Evolutionary conservation across 2,797 vertebrate species (phyloP).

Genomic region (Gallinago stenura): DNA sequence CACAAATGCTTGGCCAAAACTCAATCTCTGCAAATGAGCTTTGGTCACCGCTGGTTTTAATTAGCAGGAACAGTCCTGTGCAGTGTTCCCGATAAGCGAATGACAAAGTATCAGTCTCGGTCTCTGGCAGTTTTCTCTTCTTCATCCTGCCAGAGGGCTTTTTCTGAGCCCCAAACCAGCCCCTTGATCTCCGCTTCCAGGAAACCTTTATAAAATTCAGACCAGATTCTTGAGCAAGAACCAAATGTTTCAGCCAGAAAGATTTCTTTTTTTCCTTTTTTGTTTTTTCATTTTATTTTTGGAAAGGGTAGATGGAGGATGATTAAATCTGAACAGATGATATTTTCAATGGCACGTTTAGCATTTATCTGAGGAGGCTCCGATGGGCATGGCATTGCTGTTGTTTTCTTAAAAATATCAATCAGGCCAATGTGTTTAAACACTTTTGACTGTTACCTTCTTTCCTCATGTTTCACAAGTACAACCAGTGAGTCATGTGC

Average conservation of each 20-base stretch:
- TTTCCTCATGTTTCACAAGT: conserved; percentile 42
- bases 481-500: conserved; percentile 15
- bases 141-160: conserved; percentile 60
- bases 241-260: conserved; percentile 66
- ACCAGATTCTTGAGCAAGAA: conserved; percentile 71
- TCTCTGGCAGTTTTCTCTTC: conserved; percentile 65
- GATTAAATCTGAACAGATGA: conserved; percentile 51
- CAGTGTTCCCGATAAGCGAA: conserved; percentile 63
- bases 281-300: conserved; percentile 20
- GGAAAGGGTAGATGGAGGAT: conserved; percentile 21
- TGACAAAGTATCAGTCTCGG: conserved; percentile 65
- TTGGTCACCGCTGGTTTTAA: conserved; percentile 75
- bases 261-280: background rate
- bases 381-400: background rate
- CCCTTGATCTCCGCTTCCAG: conserved; percentile 71
- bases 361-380: conserved; percentile 5
- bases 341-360: conserved; percentile 47
- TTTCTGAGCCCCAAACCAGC: conserved; percentile 56
- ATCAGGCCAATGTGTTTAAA: background rate
- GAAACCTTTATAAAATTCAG: conserved; percentile 72
- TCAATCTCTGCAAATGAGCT: conserved; percentile 60
- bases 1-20: conserved; percentile 40
- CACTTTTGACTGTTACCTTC: conserved; percentile 2
- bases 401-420: conserved; percentile 15
- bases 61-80: conserved; percentile 61